These are phyloP conservation scores for Laothoe populi DNA, from an alignment of 2,888 invertebrate species.

Conservation along the genomic window DNA sequence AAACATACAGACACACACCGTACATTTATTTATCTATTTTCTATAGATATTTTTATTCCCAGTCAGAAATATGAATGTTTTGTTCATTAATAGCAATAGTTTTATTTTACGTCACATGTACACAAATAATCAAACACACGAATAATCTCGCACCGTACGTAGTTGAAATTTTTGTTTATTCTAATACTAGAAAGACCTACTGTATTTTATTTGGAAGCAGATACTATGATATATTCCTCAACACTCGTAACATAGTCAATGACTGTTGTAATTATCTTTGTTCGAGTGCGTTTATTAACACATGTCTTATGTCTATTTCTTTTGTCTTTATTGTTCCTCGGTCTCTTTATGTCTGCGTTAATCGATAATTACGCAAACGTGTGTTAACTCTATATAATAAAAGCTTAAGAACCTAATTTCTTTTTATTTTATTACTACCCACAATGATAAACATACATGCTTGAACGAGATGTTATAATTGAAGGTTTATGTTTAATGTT, in stretches of 20 bases:
- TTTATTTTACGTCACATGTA: no score
- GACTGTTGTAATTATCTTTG: constrained; percentile 54
- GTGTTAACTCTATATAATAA: not conserved
- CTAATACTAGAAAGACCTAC: not conserved
- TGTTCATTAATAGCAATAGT: no score
- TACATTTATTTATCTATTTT: no score
- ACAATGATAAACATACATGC: not conserved
- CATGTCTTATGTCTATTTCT: constrained; percentile 8
- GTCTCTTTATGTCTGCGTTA: constrained; percentile 7
- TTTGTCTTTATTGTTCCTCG: constrained; percentile 11
- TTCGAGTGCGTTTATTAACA: constrained; percentile 42
- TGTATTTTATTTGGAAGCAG: not conserved
- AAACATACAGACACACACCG: no score
- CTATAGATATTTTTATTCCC: no score
- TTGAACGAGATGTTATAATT: no score
- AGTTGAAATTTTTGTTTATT: no score
- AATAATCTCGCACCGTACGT: no score
- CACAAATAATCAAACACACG: no score
- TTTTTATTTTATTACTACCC: constrained; percentile 6
- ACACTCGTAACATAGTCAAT: constrained; percentile 55
- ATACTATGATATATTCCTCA: constrained; percentile 36
- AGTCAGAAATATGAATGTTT: no score
- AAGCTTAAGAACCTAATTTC: not conserved
- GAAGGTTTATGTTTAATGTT: no score
- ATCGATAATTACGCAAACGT: constrained; percentile 3